These are phyloP conservation scores for Machaerirhynchus nigripectus DNA, from an alignment of 2,113 vertebrate genomes.

Conservation along the genomic window DNA sequence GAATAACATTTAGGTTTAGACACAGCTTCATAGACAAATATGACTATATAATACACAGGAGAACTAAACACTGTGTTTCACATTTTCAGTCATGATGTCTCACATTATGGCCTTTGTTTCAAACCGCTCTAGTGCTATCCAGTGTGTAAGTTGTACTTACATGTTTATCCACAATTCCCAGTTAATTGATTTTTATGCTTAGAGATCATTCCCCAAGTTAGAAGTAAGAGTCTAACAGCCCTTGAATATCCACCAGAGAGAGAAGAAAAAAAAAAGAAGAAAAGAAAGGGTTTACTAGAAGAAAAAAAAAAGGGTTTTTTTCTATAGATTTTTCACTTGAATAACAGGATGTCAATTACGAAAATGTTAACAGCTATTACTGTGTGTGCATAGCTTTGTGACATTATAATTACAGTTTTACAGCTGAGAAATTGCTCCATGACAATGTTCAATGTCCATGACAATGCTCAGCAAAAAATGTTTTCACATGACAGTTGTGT, in stretches of 20 bases:
- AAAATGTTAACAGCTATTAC: not conserved
- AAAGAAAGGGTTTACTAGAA: too few relatives aligned
- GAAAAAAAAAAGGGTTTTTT: fast-evolving
- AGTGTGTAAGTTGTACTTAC: not conserved
- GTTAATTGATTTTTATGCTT: not conserved
- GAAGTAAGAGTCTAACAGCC: not conserved
- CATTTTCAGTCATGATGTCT: not conserved
- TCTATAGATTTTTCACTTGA: not conserved
- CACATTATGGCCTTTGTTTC: not conserved
- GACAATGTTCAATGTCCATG: not conserved
- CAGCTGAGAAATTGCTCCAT: not conserved
- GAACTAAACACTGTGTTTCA: not conserved
- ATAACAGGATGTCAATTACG: not conserved
- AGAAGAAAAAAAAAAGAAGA: not conserved
- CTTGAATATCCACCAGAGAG: not conserved
- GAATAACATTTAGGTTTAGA: not conserved
- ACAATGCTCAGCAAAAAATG: not conserved
- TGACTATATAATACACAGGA: not conserved
- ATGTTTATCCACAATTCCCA: not conserved
- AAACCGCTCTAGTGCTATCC: not conserved
- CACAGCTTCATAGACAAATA: not conserved
- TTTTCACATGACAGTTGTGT: not conserved
- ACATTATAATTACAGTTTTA: not conserved
- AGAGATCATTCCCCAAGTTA: not conserved
- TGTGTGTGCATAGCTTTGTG: not conserved